Percentiles rank a stretch among this genome's conserved stretches.
phyloP scores from a whole-genome alignment of 2,888 invertebrate species.

The Azorinus chamasolen region DNA sequence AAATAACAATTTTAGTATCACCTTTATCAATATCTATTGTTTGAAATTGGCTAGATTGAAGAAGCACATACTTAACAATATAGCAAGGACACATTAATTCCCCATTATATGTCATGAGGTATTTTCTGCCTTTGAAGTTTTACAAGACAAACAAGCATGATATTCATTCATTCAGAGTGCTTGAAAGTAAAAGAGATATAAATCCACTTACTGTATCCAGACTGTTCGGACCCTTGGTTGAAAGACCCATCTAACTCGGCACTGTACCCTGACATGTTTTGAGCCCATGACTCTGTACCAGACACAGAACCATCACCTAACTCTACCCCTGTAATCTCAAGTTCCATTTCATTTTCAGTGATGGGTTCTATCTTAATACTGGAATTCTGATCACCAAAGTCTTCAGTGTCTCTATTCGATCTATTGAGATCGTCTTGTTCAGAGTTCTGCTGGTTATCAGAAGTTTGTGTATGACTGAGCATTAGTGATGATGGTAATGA shows the following conservation, averaged over 20 bases:
- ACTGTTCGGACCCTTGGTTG: slow-evolving; percentile 31
- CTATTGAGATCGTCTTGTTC: slow-evolving; percentile 7
- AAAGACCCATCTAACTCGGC: slow-evolving; percentile 21
- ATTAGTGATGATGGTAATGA: slow-evolving; percentile 42
- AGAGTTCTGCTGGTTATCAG: slow-evolving; percentile 19
- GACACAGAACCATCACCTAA: slow-evolving; percentile 25
- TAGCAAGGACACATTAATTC: no score
- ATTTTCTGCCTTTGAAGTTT: no score
- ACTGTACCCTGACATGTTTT: slow-evolving; percentile 11
- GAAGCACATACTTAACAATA: no score
- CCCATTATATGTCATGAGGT: no score
- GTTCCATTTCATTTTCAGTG: slow-evolving; percentile 58
- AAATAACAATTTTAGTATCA: no score
- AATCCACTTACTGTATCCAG: slow-evolving; percentile 50
- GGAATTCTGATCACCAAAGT: slow-evolving; percentile 2
- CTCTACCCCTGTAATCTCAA: slow-evolving; percentile 60
- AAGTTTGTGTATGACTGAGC: slow-evolving; percentile 48
- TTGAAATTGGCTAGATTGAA: no score
- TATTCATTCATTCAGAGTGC: no score
- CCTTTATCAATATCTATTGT: no score
- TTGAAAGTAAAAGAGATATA: neutral
- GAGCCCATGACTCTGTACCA: slow-evolving; percentile 33
- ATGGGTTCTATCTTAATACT: slow-evolving; percentile 62
- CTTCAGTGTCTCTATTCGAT: slow-evolving; percentile 24
- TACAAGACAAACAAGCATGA: no score